Conservation (phyloP, 1,140 invertebrate genomes). For the Pantala flavescens region DNA sequence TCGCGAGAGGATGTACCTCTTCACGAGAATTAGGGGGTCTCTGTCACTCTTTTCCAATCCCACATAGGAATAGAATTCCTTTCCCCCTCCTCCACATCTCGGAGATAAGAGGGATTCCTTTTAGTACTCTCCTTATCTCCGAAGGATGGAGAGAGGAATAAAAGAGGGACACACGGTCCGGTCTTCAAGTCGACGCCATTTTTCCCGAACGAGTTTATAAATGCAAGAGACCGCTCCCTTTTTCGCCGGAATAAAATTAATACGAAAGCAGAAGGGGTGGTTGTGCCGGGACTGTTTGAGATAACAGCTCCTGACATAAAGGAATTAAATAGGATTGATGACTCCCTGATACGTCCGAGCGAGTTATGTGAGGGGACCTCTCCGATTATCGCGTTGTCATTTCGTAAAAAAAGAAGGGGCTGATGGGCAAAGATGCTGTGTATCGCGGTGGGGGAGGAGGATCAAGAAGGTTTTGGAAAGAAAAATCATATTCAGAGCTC, state of each 20-base stretch:
- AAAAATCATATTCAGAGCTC: not conserved
- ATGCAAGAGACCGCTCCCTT: not conserved
- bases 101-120: not conserved
- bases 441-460: not conserved
- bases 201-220: not conserved
- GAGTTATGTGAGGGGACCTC: not conserved
- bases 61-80: not conserved
- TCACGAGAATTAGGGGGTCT: too few relatives aligned
- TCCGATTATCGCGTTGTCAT: conserved; percentile 1
- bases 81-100: not conserved
- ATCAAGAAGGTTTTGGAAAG: not conserved
- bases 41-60: not conserved
- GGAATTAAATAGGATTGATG: conserved; percentile 6
- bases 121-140: not conserved
- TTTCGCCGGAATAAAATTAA: not conserved
- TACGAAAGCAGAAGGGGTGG: not conserved
- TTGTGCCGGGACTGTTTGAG: not conserved
- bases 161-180: not conserved
- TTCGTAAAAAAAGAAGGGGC: not conserved
- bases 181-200: not conserved
- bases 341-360: not conserved
- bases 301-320: conserved; percentile 9
- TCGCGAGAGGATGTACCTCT: too few relatives aligned
- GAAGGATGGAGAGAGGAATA: not conserved
- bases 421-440: not conserved